Conservation (phyloP, 2,797 vertebrate species). For the Anas bahamensis region DNA sequence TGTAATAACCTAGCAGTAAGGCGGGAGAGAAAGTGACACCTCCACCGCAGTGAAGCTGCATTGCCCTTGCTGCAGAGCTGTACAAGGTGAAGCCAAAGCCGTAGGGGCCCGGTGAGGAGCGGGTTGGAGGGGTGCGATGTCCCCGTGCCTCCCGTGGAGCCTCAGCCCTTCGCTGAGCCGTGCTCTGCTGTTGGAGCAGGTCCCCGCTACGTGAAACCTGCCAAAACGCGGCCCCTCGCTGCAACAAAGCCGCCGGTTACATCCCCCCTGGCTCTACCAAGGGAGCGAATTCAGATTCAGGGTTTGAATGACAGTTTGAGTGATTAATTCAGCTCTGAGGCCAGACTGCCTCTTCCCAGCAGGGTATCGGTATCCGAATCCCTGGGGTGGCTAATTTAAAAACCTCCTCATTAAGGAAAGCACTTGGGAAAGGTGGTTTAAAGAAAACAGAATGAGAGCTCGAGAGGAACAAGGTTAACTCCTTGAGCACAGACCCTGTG, state of each 20-base stretch:
- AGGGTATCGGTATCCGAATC: background rate
- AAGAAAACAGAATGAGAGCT: background rate
- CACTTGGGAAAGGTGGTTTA: slow-evolving; percentile 2
- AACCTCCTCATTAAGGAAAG: slow-evolving; percentile 24
- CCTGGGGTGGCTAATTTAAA: background rate
- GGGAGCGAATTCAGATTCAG: background rate
- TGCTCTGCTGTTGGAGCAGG: background rate
- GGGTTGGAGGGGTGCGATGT: background rate
- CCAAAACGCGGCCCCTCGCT: background rate
- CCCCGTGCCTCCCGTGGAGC: rapidly evolving
- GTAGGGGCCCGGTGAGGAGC: background rate
- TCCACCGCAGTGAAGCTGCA: rapidly evolving
- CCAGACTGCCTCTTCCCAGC: background rate
- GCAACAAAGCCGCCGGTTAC: background rate
- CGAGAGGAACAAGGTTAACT: background rate
- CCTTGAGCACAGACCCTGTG: background rate
- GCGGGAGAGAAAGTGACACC: background rate
- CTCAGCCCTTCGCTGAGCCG: background rate
- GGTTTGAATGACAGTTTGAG: slow-evolving; percentile 14
- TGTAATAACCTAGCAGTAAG: background rate
- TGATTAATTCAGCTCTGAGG: slow-evolving; percentile 12
- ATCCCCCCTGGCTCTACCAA: background rate
- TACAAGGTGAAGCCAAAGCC: background rate
- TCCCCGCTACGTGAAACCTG: background rate
- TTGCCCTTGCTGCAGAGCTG: background rate